Conservation (phyloP, 2,888 invertebrate genomes). For the Apamea sordens region DNA sequence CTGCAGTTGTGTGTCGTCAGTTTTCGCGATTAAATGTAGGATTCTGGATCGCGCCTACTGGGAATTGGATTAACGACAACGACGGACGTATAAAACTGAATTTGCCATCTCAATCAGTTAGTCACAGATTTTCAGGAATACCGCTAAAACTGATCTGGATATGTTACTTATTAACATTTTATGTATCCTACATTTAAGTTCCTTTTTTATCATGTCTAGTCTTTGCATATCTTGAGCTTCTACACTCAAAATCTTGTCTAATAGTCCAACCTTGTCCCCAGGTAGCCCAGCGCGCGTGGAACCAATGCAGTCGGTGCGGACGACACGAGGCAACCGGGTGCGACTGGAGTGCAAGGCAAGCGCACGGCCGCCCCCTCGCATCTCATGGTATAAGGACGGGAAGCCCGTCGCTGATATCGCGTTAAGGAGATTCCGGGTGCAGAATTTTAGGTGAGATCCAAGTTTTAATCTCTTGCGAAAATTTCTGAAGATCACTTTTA, state of each 20-base stretch:
- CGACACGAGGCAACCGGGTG: slow-evolving; percentile 89
- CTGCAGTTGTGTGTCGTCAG: slow-evolving; percentile 1
- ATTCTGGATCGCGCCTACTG: slow-evolving; percentile 41
- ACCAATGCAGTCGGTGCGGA: slow-evolving; percentile 84
- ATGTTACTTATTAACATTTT: neutral
- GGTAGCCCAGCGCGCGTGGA: slow-evolving; percentile 87
- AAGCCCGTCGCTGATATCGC: slow-evolving; percentile 91
- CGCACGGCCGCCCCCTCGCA: slow-evolving; percentile 94
- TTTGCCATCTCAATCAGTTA: slow-evolving; percentile 31
- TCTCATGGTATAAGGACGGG: slow-evolving; percentile 95
- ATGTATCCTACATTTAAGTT: neutral
- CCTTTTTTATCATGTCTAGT: neutral
- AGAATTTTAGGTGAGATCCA: slow-evolving; percentile 89
- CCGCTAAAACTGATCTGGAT: neutral
- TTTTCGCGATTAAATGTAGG: slow-evolving; percentile 45
- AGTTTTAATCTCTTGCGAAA: neutral
- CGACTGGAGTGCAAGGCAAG: slow-evolving; percentile 93
- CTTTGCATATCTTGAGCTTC: neutral
- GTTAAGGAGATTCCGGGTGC: slow-evolving; percentile 90
- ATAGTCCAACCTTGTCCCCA: slow-evolving; percentile 67
- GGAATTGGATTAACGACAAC: slow-evolving; percentile 51
- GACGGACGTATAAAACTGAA: slow-evolving; percentile 31
- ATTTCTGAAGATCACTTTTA: neutral
- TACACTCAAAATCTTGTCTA: slow-evolving; percentile 19
- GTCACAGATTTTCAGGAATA: slow-evolving; percentile 29